Evolutionary conservation across 1,140 invertebrate genomes (phyloP), one percentile per base, ranked within the genome.

Genomic region (Aphaenogaster ashmeadi): DNA sequence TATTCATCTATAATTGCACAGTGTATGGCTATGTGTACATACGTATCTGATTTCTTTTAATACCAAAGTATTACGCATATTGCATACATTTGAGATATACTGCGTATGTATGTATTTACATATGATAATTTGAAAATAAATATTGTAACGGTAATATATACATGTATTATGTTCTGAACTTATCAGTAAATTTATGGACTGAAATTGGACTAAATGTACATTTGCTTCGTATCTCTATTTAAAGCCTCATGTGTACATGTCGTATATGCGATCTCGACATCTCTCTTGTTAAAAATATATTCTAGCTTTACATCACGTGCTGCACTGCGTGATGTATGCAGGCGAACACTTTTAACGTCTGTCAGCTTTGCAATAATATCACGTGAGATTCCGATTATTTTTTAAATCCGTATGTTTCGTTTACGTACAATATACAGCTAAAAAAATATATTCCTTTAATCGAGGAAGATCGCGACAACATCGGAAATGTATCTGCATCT

Each of bases 371-470:
- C 9, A 38, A 60, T 54, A 41, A 38, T 58, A 56, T 71, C 66
- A 36, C 21, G 50, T 56, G 9, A 81, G 8, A 71, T 71, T 71
- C 21, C 21, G 21, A 33, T 21, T 41, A 41, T 4, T 27, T 80
- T 54, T 41, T 18, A 36, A 81, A 81, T 81, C 9, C 38, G 52
- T 33, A 44, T 54, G 69, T 71, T 54, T 58, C 9, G 21, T 44
- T 44, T 3, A 47, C 41, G n/a, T 67, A 81, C 47, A 41, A 80
- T 80, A 56, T 71, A 71, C 7, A 71, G 44, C 66, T 71, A 71
- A 81, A 9, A 81, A 81, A 81, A 81, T 81, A 81, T 81, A 56
- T 81, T 81, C 0, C 64, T 81, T 81, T 36, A 81, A 81, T 71
- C 21, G 27, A 54, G n/a, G 9, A 54, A 81, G 3, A 21, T 69